Percentiles rank a stretch among this genome's conserved stretches.
phyloP scores from a whole-genome alignment of 1,140 invertebrate genomes.

The Pogonomyrmex californicus region DNA sequence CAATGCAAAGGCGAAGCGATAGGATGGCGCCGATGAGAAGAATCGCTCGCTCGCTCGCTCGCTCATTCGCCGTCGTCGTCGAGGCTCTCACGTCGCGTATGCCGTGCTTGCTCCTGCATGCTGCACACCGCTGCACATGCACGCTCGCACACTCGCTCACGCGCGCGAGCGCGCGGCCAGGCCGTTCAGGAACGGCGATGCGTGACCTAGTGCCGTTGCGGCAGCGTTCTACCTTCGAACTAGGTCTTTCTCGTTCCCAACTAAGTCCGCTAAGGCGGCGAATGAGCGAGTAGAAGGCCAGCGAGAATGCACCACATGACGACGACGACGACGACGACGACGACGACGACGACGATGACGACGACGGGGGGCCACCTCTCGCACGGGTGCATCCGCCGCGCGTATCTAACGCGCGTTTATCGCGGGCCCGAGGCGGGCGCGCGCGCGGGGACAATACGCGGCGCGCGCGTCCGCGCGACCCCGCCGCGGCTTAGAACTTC shows the following conservation, averaged over 20 bases:
- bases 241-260: constrained; percentile 86
- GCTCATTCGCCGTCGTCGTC: neutral
- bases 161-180: constrained; percentile 56
- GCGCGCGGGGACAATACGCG: constrained; percentile 18
- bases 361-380: constrained; percentile 26
- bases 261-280: constrained; percentile 77
- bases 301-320: constrained; percentile 61
- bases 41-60: constrained; percentile 17
- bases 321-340: no score
- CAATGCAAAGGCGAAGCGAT: constrained; percentile 41
- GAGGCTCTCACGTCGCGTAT: constrained; percentile 69
- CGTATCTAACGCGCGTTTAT: constrained; percentile 33
- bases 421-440: neutral
- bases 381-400: constrained; percentile 32
- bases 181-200: constrained; percentile 85
- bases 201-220: constrained; percentile 87
- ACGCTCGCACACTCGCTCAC: constrained; percentile 55
- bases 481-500: constrained; percentile 15
- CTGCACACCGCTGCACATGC: constrained; percentile 59
- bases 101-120: constrained; percentile 62
- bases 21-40: constrained; percentile 12
- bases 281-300: constrained; percentile 72
- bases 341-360: no score
- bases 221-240: constrained; percentile 84
- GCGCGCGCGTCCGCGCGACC: constrained; percentile 16